phyloP scores from a whole-genome alignment of 35 echinoderm and acorn worm species.

The Lytechinus variegatus region DNA sequence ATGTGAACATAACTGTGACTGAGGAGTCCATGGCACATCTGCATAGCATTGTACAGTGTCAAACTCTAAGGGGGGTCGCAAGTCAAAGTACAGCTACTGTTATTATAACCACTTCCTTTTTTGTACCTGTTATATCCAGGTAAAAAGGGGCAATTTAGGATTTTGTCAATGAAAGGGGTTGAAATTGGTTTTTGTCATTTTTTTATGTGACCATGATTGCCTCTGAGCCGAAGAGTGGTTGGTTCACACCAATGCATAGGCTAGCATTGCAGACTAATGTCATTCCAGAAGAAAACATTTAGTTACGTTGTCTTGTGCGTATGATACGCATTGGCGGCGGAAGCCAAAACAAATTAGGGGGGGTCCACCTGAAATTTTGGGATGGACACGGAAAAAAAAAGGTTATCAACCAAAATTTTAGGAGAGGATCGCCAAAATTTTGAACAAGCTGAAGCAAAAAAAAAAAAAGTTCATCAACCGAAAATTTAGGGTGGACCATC shows the following conservation, averaged over 20 bases:
- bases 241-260: neutral
- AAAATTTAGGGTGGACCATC: no score
- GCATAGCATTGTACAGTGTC: neutral
- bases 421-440: no score
- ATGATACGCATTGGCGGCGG: no score
- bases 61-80: neutral
- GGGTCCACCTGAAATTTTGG: no score
- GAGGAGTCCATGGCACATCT: neutral
- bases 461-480: no score
- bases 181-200: neutral
- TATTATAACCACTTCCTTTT: constrained; percentile 13
- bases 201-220: neutral
- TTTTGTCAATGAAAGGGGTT: neutral
- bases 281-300: no score
- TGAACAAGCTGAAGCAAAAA: no score
- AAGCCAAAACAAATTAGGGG: no score
- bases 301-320: no score
- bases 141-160: neutral
- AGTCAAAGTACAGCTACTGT: constrained; percentile 18
- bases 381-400: no score
- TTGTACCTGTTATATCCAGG: neutral
- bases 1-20: no score
- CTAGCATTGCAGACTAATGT: neutral
- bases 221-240: neutral
- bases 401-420: no score